These are phyloP conservation scores for Dendrolimus houi DNA, from an alignment of 2,888 invertebrate genomes.

Conservation along the genomic window DNA sequence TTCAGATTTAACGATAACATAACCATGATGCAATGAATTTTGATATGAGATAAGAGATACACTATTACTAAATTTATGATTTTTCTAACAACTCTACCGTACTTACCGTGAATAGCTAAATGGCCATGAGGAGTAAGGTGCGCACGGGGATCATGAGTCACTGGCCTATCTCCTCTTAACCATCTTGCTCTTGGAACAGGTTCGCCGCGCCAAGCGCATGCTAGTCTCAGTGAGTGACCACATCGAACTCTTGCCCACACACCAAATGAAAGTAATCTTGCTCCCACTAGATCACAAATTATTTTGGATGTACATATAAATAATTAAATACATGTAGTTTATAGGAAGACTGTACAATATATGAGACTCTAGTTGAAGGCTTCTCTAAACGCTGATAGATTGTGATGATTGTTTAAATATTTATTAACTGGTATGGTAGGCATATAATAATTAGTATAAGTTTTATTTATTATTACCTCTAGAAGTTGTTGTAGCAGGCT, in stretches of 20 bases:
- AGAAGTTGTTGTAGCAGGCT: constrained; percentile 84
- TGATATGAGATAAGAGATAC: no score
- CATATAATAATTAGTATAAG: no score
- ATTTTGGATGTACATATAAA: no score
- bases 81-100: no score
- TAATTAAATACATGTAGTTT: no score
- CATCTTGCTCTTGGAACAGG: constrained; percentile 86
- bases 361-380: no score
- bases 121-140: constrained; percentile 83
- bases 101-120: constrained; percentile 82
- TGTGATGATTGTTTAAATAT: no score
- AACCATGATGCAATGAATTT: no score
- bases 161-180: constrained; percentile 82
- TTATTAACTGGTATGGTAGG: no score
- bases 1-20: no score
- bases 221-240: constrained; percentile 80
- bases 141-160: constrained; percentile 83
- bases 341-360: neutral
- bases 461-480: constrained; percentile 66
- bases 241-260: constrained; percentile 82
- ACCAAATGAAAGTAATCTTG: constrained; percentile 90
- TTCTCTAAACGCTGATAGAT: no score
- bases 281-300: constrained; percentile 77
- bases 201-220: constrained; percentile 85
- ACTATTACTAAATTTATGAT: no score